phyloP scores from a whole-genome alignment of 2,797 vertebrate species.

The Setipinna tenuifilis region DNA sequence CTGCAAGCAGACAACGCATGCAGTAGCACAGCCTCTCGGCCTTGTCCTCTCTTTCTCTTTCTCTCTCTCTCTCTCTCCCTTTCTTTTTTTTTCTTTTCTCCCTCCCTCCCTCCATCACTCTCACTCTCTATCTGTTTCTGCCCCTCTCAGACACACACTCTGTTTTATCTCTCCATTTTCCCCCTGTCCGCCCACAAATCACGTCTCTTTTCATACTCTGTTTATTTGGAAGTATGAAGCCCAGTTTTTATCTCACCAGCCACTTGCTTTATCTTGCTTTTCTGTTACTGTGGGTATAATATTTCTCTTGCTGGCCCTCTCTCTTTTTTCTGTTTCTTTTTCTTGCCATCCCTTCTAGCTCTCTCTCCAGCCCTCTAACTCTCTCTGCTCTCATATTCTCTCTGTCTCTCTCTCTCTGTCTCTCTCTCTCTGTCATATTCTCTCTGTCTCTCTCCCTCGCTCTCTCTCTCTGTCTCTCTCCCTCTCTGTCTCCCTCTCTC shows the following conservation, averaged over 20 bases:
- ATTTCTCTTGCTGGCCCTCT: not conserved
- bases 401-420: not conserved
- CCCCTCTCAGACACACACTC: not conserved
- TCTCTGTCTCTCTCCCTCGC: not conserved
- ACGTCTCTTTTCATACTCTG: not conserved
- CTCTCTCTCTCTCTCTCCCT: not conserved
- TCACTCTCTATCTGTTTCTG: not conserved
- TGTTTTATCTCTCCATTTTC: slow-evolving; percentile 10
- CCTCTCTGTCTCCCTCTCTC: not conserved
- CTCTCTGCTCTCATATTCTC: not conserved
- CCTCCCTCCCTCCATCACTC: not conserved
- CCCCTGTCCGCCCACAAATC: not conserved
- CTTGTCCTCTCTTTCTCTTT: not conserved
- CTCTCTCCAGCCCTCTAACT: not conserved
- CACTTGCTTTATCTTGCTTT: slow-evolving; percentile 3
- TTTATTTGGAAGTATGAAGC: slow-evolving; percentile 13
- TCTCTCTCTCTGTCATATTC: not conserved
- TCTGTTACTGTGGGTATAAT: not conserved
- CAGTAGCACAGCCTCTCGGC: not conserved
- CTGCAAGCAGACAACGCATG: slow-evolving; percentile 8
- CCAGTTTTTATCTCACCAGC: not conserved
- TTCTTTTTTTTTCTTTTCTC: not conserved
- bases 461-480: not conserved
- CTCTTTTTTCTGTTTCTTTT: not conserved
- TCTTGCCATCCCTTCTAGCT: not conserved